Evolutionary conservation across 2,888 invertebrate genomes (phyloP).

Genomic region (Mantis religiosa): DNA sequence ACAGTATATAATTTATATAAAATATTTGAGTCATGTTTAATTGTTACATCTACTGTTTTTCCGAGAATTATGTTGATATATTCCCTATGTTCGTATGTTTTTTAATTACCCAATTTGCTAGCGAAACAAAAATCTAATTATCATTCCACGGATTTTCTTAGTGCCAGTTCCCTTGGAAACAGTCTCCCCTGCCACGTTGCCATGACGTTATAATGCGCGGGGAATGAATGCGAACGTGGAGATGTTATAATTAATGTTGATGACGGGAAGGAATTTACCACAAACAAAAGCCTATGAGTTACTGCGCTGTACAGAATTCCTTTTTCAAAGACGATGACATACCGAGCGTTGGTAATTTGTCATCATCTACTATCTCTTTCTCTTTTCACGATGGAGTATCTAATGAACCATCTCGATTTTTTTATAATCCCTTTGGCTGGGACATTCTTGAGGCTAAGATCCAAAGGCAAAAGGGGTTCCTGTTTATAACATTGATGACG

Average conservation of each 20-base stretch:
- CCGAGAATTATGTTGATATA: too few species aligned
- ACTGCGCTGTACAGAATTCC: not conserved
- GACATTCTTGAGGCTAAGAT: not conserved
- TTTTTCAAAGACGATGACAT: not conserved
- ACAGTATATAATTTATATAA: too few species aligned
- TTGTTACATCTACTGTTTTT: too few species aligned
- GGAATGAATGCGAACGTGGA: not conserved
- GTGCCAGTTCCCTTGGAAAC: not conserved
- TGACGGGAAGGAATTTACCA: not conserved
- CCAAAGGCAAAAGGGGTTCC: not conserved
- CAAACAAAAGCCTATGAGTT: not conserved
- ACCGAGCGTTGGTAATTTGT: not conserved
- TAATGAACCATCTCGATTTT: not conserved
- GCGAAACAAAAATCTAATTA: not conserved
- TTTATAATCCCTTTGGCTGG: not conserved
- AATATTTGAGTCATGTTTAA: too few species aligned
- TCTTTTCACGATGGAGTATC: not conserved
- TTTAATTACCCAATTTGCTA: too few species aligned
- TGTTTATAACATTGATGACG: not conserved
- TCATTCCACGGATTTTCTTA: not conserved
- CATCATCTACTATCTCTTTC: not conserved
- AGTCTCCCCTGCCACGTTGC: not conserved
- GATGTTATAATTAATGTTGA: conserved; percentile 10
- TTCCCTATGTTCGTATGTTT: too few species aligned
- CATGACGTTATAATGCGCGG: not conserved